phyloP scores from a whole-genome alignment of 2,888 invertebrate genomes.

The Mythimna loreyi region DNA sequence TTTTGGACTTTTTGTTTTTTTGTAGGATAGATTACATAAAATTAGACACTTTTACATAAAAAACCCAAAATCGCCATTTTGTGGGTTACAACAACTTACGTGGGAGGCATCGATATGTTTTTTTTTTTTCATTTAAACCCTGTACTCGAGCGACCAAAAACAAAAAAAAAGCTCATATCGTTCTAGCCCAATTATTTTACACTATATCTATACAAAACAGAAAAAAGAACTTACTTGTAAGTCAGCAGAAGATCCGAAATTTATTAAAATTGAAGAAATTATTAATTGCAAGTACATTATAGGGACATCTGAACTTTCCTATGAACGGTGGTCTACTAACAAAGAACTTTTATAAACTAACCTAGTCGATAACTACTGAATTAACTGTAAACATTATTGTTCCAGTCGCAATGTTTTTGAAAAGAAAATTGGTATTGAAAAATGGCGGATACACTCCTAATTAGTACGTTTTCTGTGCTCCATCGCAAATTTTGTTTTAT shows the following conservation, averaged over 20 bases:
- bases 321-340: conserved; percentile 36
- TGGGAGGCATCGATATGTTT: no score
- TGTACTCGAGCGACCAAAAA: no score
- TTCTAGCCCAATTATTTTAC: no score
- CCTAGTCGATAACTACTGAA: conserved; percentile 38
- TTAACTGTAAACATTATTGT: conserved; percentile 77
- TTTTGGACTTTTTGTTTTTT: no score
- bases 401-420: conserved; percentile 54
- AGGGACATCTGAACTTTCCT: conserved; percentile 48
- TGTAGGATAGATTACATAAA: no score
- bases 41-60: no score
- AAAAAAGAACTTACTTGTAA: conserved; percentile 42
- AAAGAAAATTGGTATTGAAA: conserved; percentile 37
- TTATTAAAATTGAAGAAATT: conserved; percentile 43
- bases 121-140: no score
- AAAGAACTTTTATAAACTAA: conserved; percentile 73
- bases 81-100: no score
- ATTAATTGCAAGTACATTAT: conserved; percentile 58
- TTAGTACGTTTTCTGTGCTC: conserved; percentile 35
- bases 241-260: conserved; percentile 41
- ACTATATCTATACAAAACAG: no score
- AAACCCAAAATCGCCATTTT: no score
- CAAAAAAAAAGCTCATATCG: no score
- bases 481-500: conserved; percentile 45
- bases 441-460: conserved; percentile 43